These are phyloP conservation scores for Ormia ochracea DNA, from an alignment of 2,888 invertebrate genomes.

Conservation along the genomic window DNA sequence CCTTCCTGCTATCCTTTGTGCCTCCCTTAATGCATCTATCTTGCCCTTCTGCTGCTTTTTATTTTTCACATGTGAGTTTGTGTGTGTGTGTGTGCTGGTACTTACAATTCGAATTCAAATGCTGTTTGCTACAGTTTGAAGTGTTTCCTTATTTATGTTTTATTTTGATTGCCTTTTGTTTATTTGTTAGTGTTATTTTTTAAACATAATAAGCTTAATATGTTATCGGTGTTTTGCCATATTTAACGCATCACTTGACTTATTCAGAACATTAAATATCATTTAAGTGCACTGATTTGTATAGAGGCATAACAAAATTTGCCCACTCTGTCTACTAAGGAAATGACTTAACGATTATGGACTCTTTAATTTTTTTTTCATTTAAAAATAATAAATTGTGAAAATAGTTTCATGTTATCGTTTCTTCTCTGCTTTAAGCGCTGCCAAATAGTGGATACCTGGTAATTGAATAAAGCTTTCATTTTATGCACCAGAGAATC, in stretches of 20 bases:
- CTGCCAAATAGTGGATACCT: no score
- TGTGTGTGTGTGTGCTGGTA: neutral
- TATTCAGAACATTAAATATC: neutral
- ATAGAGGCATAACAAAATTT: neutral
- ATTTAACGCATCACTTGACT: constrained; percentile 62
- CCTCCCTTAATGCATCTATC: constrained; percentile 34
- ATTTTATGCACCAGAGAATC: no score
- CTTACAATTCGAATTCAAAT: constrained; percentile 35
- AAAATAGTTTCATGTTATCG: no score
- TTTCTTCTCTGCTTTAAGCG: no score
- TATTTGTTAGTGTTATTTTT: constrained; percentile 41
- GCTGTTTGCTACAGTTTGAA: neutral
- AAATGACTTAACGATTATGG: neutral
- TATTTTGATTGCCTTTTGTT: constrained; percentile 39
- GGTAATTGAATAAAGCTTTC: no score
- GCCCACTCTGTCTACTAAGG: neutral
- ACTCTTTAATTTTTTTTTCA: no score
- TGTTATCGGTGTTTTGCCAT: constrained; percentile 60
- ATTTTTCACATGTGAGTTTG: neutral
- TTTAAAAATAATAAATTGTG: no score
- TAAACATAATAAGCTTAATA: constrained; percentile 59
- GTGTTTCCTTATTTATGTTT: constrained; percentile 16
- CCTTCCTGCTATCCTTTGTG: neutral
- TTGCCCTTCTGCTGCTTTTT: neutral
- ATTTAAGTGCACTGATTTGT: neutral